Conservation (phyloP, 2,888 invertebrate genomes). For the Mesoligia furuncula region DNA sequence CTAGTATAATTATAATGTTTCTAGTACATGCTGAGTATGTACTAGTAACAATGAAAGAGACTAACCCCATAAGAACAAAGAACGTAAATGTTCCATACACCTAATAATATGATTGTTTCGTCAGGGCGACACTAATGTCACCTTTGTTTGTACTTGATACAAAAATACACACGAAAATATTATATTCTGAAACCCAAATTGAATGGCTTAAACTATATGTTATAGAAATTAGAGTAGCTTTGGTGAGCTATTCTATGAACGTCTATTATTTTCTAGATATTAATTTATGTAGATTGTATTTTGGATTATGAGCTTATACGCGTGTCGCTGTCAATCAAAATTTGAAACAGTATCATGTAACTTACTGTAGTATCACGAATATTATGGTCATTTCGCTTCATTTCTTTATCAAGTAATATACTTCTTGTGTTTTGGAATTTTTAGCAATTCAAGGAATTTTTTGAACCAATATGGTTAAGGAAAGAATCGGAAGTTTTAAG, state of each 20-base stretch:
- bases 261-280: constrained; percentile 30
- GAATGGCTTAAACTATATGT: constrained; percentile 20
- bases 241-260: constrained; percentile 4
- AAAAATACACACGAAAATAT: constrained; percentile 47
- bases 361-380: not conserved
- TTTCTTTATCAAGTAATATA: not conserved
- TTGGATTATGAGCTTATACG: constrained; percentile 21
- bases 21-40: not conserved
- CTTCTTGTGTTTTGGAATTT: not conserved
- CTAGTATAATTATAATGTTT: not conserved
- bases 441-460: not conserved
- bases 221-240: constrained; percentile 21
- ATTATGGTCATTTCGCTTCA: not conserved
- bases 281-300: constrained; percentile 36
- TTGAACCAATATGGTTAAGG: not conserved
- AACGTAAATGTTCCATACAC: constrained; percentile 21
- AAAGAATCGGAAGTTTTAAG: not conserved
- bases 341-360: not conserved
- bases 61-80: constrained; percentile 7
- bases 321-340: constrained; percentile 21
- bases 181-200: constrained; percentile 5
- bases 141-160: constrained; percentile 46
- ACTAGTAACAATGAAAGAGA: constrained; percentile 2
- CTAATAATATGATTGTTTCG: constrained; percentile 19
- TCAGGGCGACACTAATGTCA: constrained; percentile 41